Evolutionary conservation across 2,113 vertebrate genomes (phyloP), one percentile per base, ranked within the genome.

Genomic region (Taxidea taxus): DNA sequence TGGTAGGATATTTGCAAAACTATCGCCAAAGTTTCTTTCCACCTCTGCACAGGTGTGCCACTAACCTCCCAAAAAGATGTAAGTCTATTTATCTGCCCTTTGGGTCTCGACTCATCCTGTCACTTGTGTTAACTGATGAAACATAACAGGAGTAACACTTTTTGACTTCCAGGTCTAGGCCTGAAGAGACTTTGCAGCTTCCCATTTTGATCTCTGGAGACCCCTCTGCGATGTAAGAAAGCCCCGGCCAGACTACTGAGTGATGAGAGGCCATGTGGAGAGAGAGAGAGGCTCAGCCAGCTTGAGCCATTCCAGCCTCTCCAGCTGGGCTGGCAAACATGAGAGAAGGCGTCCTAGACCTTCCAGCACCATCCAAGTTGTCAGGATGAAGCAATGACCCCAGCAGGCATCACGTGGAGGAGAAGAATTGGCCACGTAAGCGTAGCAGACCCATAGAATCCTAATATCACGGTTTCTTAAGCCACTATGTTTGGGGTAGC

Each of bases 321-420:
- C 39, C 68, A 49, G 34, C 42, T 83, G 10, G 20, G 34, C 11
- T 44, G 15, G 4, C 95, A 75, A 49, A 80, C 16, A 54, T 14
- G 4, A 37, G 7, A 23, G 3, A 85, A 70, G 34, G 14, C 8
- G 14, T 58, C 82, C 77, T 72, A 39, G 31, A 68, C 42, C 78
- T 88, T 82, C 78, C 39, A 89, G 37, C 11, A 12, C 64, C 20
- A 49, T 39, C n/a, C 47, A 81, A 58, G 37, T 27, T 82, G 86
- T 87, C 95, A 91, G 86, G 86, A 34, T 86, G 92, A 23, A 81
- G 90, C 66, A 96, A 94, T 80, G 66, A 62, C 84, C 34, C 87
- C 47, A 60, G 27, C 21, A 82, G 42, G 66, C 56, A 80, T 77
- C 81, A 81, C 6, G 3, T 12, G 47, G 54, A 54, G 58, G 70